These are phyloP conservation scores for Scaptomyza parva DNA, from an alignment of 2,888 invertebrate species.

Conservation along the genomic window DNA sequence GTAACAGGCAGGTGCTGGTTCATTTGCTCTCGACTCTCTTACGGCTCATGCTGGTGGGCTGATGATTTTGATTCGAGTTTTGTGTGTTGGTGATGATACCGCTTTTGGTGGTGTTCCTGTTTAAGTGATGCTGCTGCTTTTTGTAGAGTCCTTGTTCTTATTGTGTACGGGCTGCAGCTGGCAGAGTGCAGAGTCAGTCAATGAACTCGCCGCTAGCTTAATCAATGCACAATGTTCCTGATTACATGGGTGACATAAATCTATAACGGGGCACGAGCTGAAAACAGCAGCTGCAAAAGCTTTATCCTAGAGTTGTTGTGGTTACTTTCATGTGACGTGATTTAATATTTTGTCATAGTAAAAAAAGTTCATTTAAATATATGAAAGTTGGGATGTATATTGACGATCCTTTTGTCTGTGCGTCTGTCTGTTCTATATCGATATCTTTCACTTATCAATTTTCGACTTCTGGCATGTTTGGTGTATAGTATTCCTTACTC, in stretches of 20 bases:
- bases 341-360: neutral
- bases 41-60: slow-evolving; percentile 66
- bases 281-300: slow-evolving; percentile 66
- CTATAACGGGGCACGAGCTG: slow-evolving; percentile 42
- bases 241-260: slow-evolving; percentile 79
- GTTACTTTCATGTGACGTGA: neutral
- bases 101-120: slow-evolving; percentile 12
- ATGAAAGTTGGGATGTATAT: neutral
- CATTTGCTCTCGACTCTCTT: neutral
- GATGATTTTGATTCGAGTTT: slow-evolving; percentile 61
- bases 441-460: too few relatives aligned
- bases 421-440: too few relatives aligned
- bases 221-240: slow-evolving; percentile 59
- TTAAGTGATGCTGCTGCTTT: slow-evolving; percentile 53
- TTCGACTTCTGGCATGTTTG: too few relatives aligned
- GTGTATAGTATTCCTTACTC: too few relatives aligned
- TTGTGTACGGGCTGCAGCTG: slow-evolving; percentile 52
- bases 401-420: too few relatives aligned
- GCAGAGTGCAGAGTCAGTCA: slow-evolving; percentile 61
- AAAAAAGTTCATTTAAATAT: neutral
- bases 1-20: slow-evolving; percentile 75
- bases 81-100: slow-evolving; percentile 32
- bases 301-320: slow-evolving; percentile 17
- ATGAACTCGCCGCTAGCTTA: slow-evolving; percentile 78
- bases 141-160: slow-evolving; percentile 1